Evolutionary conservation across 2,797 vertebrate species (phyloP).

Genomic region (Schizothorax lantsangensis): DNA sequence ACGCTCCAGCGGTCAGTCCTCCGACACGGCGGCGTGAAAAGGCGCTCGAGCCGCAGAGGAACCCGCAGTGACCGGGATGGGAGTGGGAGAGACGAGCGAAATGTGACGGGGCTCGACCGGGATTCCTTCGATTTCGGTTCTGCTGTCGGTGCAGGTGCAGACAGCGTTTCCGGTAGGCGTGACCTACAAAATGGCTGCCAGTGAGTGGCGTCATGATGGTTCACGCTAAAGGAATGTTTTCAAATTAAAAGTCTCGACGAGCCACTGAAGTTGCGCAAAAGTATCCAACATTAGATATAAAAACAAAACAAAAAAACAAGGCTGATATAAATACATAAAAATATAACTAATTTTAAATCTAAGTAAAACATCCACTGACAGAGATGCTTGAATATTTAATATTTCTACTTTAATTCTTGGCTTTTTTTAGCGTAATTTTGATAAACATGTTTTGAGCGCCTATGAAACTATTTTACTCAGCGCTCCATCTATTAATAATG

Average conservation of each 20-base stretch:
- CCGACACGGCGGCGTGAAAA: background rate
- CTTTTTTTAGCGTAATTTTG: background rate
- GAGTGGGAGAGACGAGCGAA: background rate
- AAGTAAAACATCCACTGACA: background rate
- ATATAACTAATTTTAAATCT: background rate
- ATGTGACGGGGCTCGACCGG: constrained; percentile 10
- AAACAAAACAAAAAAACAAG: background rate
- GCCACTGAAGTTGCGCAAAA: background rate
- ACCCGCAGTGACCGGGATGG: background rate
- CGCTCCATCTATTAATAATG: background rate
- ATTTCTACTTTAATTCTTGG: background rate
- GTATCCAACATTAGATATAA: background rate
- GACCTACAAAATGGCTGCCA: constrained; percentile 43
- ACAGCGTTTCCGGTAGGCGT: constrained; percentile 53
- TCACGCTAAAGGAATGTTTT: constrained; percentile 1
- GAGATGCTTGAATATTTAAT: background rate
- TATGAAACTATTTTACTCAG: background rate
- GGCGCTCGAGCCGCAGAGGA: background rate
- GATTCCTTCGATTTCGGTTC: background rate
- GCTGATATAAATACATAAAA: background rate
- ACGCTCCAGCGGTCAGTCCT: constrained; percentile 38
- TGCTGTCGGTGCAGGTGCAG: constrained; percentile 48
- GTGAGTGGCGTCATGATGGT: background rate
- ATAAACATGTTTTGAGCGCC: background rate
- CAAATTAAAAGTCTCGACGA: constrained; percentile 43